phyloP scores from a whole-genome alignment of 2,113 vertebrate genomes.

The Indicator indicator region DNA sequence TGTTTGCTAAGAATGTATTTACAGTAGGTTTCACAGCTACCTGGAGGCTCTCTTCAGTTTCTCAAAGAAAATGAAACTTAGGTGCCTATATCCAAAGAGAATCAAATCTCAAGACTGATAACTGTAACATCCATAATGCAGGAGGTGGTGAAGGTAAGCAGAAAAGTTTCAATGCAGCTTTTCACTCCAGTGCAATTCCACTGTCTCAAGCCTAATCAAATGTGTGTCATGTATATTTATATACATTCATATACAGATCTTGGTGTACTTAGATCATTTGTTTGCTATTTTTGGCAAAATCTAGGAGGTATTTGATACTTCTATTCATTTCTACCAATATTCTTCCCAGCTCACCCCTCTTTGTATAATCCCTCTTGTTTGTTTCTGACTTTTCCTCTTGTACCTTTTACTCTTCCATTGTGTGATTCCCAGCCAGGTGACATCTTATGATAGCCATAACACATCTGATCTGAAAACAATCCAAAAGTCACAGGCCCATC shows the following conservation, averaged over 20 bases:
- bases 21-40: conserved; percentile 11
- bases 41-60: background rate
- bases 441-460: background rate
- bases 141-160: conserved; percentile 3
- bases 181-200: conserved; percentile 1
- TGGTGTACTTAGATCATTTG: background rate
- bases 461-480: conserved; percentile 11
- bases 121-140: background rate
- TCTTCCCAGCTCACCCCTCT: background rate
- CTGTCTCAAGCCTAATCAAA: background rate
- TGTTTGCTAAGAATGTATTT: conserved; percentile 25
- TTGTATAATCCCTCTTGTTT: background rate
- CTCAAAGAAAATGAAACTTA: conserved; percentile 27
- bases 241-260: background rate
- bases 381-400: background rate
- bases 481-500: background rate
- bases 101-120: background rate
- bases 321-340: background rate
- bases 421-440: background rate
- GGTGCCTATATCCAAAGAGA: background rate
- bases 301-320: background rate
- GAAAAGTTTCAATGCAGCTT: conserved; percentile 20
- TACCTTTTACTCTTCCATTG: background rate
- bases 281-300: background rate
- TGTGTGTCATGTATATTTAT: background rate